Evolutionary conservation across 2,797 vertebrate species (phyloP), one percentile per base, ranked within the genome.

Genomic region (Syngnathus rostellatus): DNA sequence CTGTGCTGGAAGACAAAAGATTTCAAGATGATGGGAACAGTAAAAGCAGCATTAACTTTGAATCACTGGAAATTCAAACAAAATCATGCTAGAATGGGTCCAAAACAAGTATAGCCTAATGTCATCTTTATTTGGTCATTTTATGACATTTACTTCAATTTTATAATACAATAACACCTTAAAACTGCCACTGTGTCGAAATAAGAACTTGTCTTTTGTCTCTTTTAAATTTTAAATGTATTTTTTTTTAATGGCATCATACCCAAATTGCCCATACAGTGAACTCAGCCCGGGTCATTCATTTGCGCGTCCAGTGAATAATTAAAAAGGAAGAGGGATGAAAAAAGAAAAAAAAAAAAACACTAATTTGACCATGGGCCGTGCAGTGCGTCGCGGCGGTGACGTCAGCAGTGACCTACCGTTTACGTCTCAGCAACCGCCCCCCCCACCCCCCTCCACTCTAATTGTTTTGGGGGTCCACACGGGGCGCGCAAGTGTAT

Each of bases 381-480:
- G 74, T 61, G 77, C 63, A 39, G 64, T 81, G 79, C 82, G 73
- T 75, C 68, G 87, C 83, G 82, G 80, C 86, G 77, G 72, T 90
- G 90, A 91, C 89, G 89, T 85, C 85, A 87, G 83, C 89, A 86
- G 46, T 83, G 90, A 91, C 17, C n/a, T n/a, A n/a, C n/a, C n/a
- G 37, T 21, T 16, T 9, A 97, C 96, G 94, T 96, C 91, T 90
- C 83, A 79, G 76, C 31, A 31, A 31, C 31, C 31, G 31, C 72
- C 67, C 81, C 69, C 65, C 37, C 58, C 58, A 17, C 7, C 8
- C n/a, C n/a, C n/a, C n/a, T n/a, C n/a, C n/a, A n/a, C n/a, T 81
- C 83, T 23, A 88, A 87, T 84, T 73, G 78, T 83, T 84, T 77
- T 8, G 46, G n/a, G 46, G 46, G 37, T 53, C n/a, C 38, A 16